Base-by-base conservation (phyloP, 2,797 vertebrate species). In the Heterohyrax brucei region DNA sequence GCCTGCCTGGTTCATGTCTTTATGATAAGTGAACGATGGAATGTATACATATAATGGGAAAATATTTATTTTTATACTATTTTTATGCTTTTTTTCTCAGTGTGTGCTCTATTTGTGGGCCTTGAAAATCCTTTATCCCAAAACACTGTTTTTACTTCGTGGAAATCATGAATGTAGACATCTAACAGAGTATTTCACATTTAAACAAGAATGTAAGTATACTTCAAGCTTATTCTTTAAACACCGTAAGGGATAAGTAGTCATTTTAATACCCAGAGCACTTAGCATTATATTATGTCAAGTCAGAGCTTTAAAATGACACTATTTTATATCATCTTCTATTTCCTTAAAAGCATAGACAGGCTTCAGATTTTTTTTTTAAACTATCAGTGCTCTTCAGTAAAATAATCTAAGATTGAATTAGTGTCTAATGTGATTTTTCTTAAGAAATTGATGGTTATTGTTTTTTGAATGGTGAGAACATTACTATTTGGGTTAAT, bases 151-250 rank as follows among this genome's bases (percentile, higher is more conserved):
- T 99, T 99, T 99, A 99, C 99, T 99, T 98, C 99, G 99, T 98
- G 99, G 99, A 99, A 99, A 99, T 98, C 99, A 99, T 98, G 99
- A 99, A 99, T 99, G 99, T 99, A 99, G 99, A 99, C 99, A 99
- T 99, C 99, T 99, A 99, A 99, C 99, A 99, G 99, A 99, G 98
- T 99, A 99, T 99, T 99, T 99, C 99, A 99, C 99, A 98, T 99
- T 99, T 99, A 99, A 99, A 98, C 99, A 99, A 99, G 99, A 99
- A 99, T 99, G 99, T 99, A 99, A 99, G 99, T 99, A 99, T 97
- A 1, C 83, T 5, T 96, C 46, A 48, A 1, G 13, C 53, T 61
- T 88, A 13, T 95, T 96, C 30, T 28, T 96, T 39, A 92, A 76
- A 72, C 30, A 33, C 10, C 3, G 0, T 91, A 46, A 61, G 39